Percentiles rank a stretch among this genome's conserved stretches.
These are phyloP conservation scores for Idris sp. DNA, from an alignment of 1,140 invertebrate genomes.

Conservation along the genomic window DNA sequence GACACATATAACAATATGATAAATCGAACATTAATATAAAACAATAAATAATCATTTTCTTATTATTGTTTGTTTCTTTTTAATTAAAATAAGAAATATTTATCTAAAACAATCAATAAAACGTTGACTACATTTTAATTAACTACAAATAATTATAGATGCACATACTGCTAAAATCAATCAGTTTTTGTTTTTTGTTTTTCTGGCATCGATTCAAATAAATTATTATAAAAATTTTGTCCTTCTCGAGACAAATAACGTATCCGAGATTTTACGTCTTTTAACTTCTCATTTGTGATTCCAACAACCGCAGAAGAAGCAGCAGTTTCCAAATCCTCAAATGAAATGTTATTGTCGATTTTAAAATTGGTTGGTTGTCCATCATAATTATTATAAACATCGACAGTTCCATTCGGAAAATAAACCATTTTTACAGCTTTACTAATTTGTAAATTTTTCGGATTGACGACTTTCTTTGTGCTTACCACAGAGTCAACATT, in stretches of 20 bases:
- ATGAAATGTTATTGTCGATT: constrained; percentile 1
- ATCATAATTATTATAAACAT: constrained; percentile 10
- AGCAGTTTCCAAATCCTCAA: not conserved
- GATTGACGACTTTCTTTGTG: constrained; percentile 1
- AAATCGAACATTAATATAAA: no score
- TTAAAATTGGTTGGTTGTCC: constrained; percentile 8
- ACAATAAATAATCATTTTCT: no score
- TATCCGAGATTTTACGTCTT: constrained; percentile 10
- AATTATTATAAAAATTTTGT: constrained; percentile 11
- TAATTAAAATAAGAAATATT: no score
- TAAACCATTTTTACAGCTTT: no score
- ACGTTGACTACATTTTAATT: no score
- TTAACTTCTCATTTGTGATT: not conserved
- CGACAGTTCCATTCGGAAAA: constrained; percentile 9
- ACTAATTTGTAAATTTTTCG: constrained; percentile 9
- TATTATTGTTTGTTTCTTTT: no score
- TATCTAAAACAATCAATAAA: no score
- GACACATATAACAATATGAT: no score
- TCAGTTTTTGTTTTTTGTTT: no score
- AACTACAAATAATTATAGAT: no score
- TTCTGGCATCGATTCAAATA: constrained; percentile 1
- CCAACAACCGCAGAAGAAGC: not conserved
- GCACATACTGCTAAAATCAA: no score
- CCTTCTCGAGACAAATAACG: constrained; percentile 11
- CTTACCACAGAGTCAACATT: constrained; percentile 24